Percentiles rank a stretch among this genome's conserved stretches.
These are phyloP conservation scores for Subacronicta megacephala DNA, from an alignment of 2,888 invertebrate genomes.

Conservation along the genomic window DNA sequence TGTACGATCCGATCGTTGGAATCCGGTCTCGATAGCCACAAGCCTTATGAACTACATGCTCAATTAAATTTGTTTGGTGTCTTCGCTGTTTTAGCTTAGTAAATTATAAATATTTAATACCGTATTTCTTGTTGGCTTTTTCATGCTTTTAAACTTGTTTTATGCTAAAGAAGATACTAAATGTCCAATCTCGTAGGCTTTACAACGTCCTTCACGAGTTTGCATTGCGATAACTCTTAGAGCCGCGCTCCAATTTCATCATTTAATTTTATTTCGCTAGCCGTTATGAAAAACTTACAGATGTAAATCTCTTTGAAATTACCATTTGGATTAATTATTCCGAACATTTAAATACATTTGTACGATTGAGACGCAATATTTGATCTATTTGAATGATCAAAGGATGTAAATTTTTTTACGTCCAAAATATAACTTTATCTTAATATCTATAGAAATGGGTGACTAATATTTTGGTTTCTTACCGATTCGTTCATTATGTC, in stretches of 20 bases:
- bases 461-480: background rate
- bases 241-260: slow-evolving; percentile 61
- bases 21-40: slow-evolving; percentile 64
- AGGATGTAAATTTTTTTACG: slow-evolving; percentile 4
- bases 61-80: slow-evolving; percentile 54
- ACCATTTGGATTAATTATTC: slow-evolving; percentile 55
- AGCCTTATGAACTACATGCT: slow-evolving; percentile 58
- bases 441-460: too few relatives aligned
- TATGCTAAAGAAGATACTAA: slow-evolving; percentile 23
- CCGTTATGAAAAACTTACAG: slow-evolving; percentile 58
- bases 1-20: slow-evolving; percentile 69
- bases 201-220: slow-evolving; percentile 56
- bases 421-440: too few relatives aligned
- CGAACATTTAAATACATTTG: slow-evolving; percentile 34
- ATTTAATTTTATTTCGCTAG: slow-evolving; percentile 54
- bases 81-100: slow-evolving; percentile 32
- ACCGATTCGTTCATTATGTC: slow-evolving; percentile 63
- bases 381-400: slow-evolving; percentile 9
- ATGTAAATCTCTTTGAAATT: slow-evolving; percentile 56
- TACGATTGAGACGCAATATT: slow-evolving; percentile 1
- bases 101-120: slow-evolving; percentile 12
- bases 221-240: slow-evolving; percentile 56
- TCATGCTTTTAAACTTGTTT: slow-evolving; percentile 18
- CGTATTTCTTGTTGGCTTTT: slow-evolving; percentile 26
- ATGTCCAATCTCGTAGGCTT: slow-evolving; percentile 53